Conservation (phyloP, 2,797 vertebrate genomes). For the Manis crassicaudata region DNA sequence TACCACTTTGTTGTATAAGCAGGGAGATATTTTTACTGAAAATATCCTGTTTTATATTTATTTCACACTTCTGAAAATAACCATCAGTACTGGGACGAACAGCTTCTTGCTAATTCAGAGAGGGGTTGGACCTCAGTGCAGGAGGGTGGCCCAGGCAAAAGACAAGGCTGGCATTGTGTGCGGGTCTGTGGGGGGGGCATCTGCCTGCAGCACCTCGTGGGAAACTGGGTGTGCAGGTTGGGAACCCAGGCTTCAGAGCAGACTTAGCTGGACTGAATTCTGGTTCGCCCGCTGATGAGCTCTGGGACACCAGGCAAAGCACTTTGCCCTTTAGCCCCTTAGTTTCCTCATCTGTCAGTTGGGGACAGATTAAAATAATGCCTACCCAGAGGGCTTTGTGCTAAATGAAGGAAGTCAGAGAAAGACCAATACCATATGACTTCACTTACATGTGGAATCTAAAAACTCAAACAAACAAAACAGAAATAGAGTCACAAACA, state of each 20-base stretch:
- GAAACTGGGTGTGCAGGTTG: neutral
- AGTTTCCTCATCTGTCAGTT: neutral
- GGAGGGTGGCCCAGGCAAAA: neutral
- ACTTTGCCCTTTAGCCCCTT: neutral
- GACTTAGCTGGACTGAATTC: neutral
- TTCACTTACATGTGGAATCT: too few relatives aligned
- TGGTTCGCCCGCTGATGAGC: neutral
- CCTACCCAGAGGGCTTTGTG: neutral
- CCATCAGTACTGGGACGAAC: neutral
- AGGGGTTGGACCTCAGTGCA: neutral
- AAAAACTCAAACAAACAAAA: too few relatives aligned
- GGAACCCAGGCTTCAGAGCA: neutral
- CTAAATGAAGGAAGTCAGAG: too few relatives aligned
- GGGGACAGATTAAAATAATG: neutral
- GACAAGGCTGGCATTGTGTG: neutral
- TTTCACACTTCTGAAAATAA: constrained; percentile 58
- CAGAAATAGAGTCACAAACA: too few relatives aligned
- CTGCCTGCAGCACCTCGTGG: neutral
- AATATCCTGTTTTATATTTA: constrained; percentile 10
- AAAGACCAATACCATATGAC: too few relatives aligned
- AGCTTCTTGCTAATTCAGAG: constrained; percentile 48
- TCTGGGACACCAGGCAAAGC: neutral
- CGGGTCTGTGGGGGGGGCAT: neutral
- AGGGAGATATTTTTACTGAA: constrained; percentile 46
- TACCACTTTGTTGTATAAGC: neutral